Conservation (phyloP, 1,140 invertebrate species). For the Ylistrum balloti region DNA sequence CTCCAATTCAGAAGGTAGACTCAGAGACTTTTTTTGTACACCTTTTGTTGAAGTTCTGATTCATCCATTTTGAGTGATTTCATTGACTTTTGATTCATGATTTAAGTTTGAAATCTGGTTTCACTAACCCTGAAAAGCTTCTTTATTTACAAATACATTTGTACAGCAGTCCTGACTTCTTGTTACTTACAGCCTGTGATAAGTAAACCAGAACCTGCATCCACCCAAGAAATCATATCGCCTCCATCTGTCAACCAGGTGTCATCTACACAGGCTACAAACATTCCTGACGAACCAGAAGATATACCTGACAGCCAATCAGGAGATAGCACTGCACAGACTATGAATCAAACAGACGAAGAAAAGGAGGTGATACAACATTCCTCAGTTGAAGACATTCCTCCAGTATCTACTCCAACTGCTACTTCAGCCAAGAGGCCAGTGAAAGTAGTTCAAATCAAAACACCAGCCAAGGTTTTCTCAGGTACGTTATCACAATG, state of each 20-base stretch:
- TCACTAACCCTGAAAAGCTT: too few species aligned
- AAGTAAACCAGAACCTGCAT: neutral
- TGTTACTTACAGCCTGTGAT: neutral
- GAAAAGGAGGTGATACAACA: conserved; percentile 42
- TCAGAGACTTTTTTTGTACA: too few species aligned
- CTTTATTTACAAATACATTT: too few species aligned
- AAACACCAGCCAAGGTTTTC: conserved; percentile 62
- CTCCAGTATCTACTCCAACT: neutral
- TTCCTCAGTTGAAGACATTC: neutral
- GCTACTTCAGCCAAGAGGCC: neutral
- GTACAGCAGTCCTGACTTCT: neutral
- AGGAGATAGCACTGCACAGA: neutral
- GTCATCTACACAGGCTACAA: neutral
- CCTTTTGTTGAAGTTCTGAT: too few species aligned
- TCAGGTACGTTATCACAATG: conserved; percentile 61
- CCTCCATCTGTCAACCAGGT: neutral
- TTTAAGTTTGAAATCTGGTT: too few species aligned
- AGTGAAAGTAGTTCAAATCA: neutral
- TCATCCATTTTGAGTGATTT: too few species aligned
- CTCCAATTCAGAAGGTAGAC: neutral
- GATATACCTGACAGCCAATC: neutral
- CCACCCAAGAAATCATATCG: too few species aligned
- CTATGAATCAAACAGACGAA: conserved; percentile 47
- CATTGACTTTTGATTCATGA: too few species aligned
- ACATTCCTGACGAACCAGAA: conserved; percentile 24